Conservation (phyloP, 2,888 invertebrate genomes). For the Halictus quadricinctus region DNA sequence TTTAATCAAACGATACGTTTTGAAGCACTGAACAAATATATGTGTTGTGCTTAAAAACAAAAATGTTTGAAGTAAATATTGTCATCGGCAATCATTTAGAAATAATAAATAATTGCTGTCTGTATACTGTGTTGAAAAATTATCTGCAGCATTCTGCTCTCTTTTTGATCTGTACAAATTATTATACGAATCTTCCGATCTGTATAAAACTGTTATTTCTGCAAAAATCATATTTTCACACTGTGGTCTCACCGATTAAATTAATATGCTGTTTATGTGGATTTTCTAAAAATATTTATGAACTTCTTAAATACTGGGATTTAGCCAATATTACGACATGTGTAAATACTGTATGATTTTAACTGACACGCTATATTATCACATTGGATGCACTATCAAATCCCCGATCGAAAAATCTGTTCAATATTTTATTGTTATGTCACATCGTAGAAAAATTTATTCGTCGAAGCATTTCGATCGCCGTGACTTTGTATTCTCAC, state of each 20-base stretch:
- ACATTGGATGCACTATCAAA: slow-evolving; percentile 17
- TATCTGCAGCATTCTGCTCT: background rate
- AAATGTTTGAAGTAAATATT: background rate
- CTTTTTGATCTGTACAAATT: background rate
- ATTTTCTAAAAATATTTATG: slow-evolving; percentile 64
- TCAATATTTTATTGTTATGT: background rate
- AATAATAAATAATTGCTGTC: background rate
- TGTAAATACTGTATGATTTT: slow-evolving; percentile 14
- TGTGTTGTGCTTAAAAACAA: background rate
- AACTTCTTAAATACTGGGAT: slow-evolving; percentile 58
- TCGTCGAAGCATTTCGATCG: background rate
- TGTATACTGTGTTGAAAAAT: background rate
- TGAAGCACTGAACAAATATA: background rate
- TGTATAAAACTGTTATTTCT: background rate
- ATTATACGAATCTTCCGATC: background rate
- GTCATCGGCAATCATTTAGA: background rate
- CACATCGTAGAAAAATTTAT: background rate
- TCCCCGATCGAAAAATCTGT: background rate
- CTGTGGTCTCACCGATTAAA: slow-evolving; percentile 4
- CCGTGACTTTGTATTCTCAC: background rate
- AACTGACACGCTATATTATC: slow-evolving; percentile 28
- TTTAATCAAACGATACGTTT: background rate
- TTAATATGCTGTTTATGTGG: slow-evolving; percentile 21
- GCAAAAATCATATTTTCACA: background rate
- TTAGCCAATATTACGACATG: slow-evolving; percentile 57